Percentiles rank a stretch among this genome's conserved stretches.
These are phyloP conservation scores for Branchinecta lynchi DNA, from an alignment of 1,140 invertebrate species.

Conservation along the genomic window DNA sequence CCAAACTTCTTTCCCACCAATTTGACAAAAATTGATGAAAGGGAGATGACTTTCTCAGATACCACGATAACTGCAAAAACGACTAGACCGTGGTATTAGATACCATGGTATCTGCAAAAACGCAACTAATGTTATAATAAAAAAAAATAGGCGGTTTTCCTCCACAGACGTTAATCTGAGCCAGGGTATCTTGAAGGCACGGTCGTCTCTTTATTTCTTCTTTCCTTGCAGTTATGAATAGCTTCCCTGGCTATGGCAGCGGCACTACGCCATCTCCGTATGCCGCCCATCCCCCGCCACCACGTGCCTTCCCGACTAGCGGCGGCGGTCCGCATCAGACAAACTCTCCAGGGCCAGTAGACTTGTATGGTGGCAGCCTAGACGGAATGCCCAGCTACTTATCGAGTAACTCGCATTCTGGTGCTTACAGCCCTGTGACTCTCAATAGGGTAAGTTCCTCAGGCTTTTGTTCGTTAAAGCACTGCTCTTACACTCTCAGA, in stretches of 20 bases:
- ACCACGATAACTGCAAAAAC: too few species aligned
- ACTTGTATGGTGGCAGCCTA: neutral
- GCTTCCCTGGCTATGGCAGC: neutral
- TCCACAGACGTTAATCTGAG: too few species aligned
- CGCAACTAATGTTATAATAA: too few species aligned
- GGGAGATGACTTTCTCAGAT: too few species aligned
- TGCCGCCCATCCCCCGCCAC: neutral
- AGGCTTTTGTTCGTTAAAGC: too few species aligned
- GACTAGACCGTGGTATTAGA: too few species aligned
- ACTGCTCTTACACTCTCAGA: too few species aligned
- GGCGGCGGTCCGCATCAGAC: neutral
- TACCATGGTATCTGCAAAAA: too few species aligned
- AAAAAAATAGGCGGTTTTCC: too few species aligned
- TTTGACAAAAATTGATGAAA: too few species aligned
- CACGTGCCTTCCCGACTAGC: neutral
- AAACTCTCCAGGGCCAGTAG: neutral
- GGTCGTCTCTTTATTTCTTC: neutral
- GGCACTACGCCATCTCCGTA: neutral
- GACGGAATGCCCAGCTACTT: neutral
- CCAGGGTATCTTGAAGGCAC: neutral
- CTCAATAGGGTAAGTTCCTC: neutral
- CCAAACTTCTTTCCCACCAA: too few species aligned
- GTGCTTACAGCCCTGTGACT: slow-evolving; percentile 1
- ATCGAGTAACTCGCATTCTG: neutral
- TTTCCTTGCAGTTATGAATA: neutral